These are phyloP conservation scores for Crenuchus spilurus DNA, from an alignment of 2,797 vertebrate genomes.

Conservation along the genomic window DNA sequence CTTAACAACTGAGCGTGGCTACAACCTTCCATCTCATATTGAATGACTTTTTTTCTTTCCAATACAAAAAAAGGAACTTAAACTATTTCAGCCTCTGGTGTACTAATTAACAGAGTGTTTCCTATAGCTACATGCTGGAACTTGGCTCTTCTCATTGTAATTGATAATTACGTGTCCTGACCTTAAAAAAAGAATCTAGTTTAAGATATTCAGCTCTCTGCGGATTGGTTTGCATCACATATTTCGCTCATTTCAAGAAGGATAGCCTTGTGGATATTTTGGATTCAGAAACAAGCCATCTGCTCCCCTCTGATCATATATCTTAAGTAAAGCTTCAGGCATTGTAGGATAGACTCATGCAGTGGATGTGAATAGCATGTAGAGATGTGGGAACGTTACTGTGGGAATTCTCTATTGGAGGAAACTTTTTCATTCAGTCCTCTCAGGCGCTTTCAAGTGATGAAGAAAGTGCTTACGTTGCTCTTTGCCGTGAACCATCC, in stretches of 20 bases:
- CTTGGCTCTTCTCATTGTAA: conserved; percentile 18
- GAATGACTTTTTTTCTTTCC: conserved; percentile 3
- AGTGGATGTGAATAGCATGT: conserved; percentile 1
- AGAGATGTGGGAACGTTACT: conserved; percentile 12
- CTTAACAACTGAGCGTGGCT: neutral
- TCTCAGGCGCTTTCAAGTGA: conserved; percentile 24
- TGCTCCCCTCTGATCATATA: conserved; percentile 7
- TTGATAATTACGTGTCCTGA: conserved; percentile 25
- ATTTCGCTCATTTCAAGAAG: conserved; percentile 33
- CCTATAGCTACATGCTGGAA: conserved; percentile 9
- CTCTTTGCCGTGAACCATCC: conserved; percentile 36
- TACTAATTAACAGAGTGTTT: conserved; percentile 30
- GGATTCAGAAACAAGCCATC: conserved; percentile 11
- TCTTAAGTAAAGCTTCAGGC: conserved; percentile 23
- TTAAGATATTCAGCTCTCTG: neutral
- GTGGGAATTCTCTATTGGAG: conserved; percentile 46
- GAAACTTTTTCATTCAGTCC: conserved; percentile 42
- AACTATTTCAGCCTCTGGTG: conserved; percentile 24
- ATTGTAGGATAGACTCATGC: conserved; percentile 3
- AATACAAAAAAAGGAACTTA: neutral
- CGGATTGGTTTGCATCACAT: conserved; percentile 12
- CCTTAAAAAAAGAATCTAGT: conserved; percentile 6
- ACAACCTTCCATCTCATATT: conserved; percentile 10
- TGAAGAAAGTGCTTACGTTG: conserved; percentile 43
- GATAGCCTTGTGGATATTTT: conserved; percentile 9